Percentiles rank a stretch among this genome's conserved stretches.
phyloP scores from a whole-genome alignment of 1,140 invertebrate genomes.

The Oryctes rhinoceros region DNA sequence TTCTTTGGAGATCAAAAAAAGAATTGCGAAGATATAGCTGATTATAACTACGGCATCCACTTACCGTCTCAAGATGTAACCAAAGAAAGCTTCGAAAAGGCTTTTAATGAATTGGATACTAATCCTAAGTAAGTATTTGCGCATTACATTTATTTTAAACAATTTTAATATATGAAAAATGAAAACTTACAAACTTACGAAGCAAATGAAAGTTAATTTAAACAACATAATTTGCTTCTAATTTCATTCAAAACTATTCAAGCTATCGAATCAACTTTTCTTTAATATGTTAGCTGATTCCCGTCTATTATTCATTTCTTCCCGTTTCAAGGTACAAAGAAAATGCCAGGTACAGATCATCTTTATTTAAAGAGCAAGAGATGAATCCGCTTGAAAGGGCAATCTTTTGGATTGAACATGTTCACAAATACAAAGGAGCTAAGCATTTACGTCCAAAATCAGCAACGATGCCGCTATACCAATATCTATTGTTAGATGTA shows the following conservation, averaged over 20 bases:
- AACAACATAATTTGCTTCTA: too few species aligned
- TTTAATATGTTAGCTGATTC: too few species aligned
- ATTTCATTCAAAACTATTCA: too few species aligned
- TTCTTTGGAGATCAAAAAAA: conserved; percentile 68
- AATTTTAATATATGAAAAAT: background rate
- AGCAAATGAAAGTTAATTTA: too few species aligned
- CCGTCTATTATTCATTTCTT: background rate
- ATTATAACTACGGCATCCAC: conserved; percentile 23
- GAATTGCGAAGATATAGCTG: conserved; percentile 21
- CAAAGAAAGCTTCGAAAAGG: background rate
- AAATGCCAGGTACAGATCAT: conserved; percentile 8
- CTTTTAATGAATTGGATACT: background rate
- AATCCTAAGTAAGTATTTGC: conserved; percentile 19
- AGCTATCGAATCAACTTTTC: too few species aligned
- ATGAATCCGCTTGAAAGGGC: conserved; percentile 69
- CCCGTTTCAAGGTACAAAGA: background rate
- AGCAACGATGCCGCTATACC: conserved; percentile 12
- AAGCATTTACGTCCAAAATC: conserved; percentile 3
- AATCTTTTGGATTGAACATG: conserved; percentile 75
- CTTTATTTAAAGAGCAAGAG: conserved; percentile 38
- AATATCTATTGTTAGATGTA: conserved; percentile 38
- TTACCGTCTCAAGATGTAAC: background rate
- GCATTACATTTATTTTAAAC: background rate
- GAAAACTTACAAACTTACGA: background rate
- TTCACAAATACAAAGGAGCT: conserved; percentile 52